Evolutionary conservation across 2,797 vertebrate genomes (phyloP).

Genomic region (Sylvilagus floridanus): DNA sequence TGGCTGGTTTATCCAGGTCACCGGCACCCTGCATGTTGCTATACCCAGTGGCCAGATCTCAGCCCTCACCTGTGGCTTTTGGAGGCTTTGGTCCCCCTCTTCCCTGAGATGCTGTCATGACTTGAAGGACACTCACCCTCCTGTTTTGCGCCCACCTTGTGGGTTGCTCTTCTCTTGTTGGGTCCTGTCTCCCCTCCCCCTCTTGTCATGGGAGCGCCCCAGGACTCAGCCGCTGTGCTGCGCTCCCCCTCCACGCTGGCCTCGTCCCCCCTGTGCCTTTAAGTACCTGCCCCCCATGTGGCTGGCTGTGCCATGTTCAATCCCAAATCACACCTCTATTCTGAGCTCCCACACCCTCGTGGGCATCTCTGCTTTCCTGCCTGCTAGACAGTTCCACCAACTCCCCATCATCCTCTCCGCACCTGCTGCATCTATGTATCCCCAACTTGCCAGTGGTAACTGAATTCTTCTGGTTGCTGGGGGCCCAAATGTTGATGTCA

Average conservation of each 20-base stretch:
- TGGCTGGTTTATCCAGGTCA: slow-evolving; percentile 12
- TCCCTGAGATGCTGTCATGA: neutral
- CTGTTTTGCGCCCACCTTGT: neutral
- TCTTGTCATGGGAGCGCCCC: neutral
- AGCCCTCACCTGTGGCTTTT: neutral
- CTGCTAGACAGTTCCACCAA: neutral
- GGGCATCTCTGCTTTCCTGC: neutral
- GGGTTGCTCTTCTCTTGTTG: neutral
- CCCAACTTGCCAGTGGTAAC: neutral
- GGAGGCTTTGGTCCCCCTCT: neutral
- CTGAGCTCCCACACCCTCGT: neutral
- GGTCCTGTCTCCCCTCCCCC: neutral
- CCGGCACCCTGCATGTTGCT: neutral
- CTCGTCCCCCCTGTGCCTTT: neutral
- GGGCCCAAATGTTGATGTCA: neutral
- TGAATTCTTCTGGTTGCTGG: neutral
- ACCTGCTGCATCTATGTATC: neutral
- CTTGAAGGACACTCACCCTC: neutral
- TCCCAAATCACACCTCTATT: neutral
- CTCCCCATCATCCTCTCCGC: neutral
- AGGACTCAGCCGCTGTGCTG: neutral
- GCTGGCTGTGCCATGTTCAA: neutral
- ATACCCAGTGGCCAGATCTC: neutral
- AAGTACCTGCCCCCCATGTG: neutral
- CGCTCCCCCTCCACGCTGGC: neutral